Percentiles rank a stretch among this genome's conserved stretches.
phyloP scores from a whole-genome alignment of 1,140 invertebrate species.

The Drosophila pseudoananassae region DNA sequence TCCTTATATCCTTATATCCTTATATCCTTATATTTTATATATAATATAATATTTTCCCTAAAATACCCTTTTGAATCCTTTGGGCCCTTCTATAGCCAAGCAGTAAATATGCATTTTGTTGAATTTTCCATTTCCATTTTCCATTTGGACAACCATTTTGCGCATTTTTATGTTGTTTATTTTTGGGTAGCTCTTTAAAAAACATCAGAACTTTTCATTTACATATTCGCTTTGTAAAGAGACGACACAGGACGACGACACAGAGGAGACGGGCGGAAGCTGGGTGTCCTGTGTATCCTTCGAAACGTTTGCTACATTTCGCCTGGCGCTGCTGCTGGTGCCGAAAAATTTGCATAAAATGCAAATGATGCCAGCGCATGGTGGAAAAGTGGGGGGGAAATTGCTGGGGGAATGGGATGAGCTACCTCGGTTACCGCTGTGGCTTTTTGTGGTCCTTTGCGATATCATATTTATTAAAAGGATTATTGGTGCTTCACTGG shows the following conservation, averaged over 20 bases:
- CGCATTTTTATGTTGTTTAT: slow-evolving; percentile 80
- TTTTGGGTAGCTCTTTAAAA: slow-evolving; percentile 78
- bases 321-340: slow-evolving; percentile 60
- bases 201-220: slow-evolving; percentile 79
- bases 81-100: slow-evolving; percentile 40
- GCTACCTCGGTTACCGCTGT: slow-evolving; percentile 59
- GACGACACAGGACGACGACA: slow-evolving; percentile 18
- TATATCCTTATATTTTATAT: too few species aligned
- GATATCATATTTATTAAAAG: slow-evolving; percentile 84
- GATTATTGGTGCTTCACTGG: slow-evolving; percentile 84
- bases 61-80: slow-evolving; percentile 19
- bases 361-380: slow-evolving; percentile 73
- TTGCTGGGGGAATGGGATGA: slow-evolving; percentile 22
- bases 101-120: slow-evolving; percentile 78
- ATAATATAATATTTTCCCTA: background rate
- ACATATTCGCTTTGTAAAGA: slow-evolving; percentile 75
- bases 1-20: too few species aligned
- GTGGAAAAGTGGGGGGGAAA: slow-evolving; percentile 10
- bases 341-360: slow-evolving; percentile 83
- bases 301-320: slow-evolving; percentile 67
- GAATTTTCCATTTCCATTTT: slow-evolving; percentile 67
- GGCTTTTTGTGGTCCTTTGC: slow-evolving; percentile 81
- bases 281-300: slow-evolving; percentile 67
- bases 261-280: slow-evolving; percentile 8
- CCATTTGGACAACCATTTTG: slow-evolving; percentile 64